phyloP scores from a whole-genome alignment of 1,140 invertebrate species.

The Ceratosolen fusciceps region DNA sequence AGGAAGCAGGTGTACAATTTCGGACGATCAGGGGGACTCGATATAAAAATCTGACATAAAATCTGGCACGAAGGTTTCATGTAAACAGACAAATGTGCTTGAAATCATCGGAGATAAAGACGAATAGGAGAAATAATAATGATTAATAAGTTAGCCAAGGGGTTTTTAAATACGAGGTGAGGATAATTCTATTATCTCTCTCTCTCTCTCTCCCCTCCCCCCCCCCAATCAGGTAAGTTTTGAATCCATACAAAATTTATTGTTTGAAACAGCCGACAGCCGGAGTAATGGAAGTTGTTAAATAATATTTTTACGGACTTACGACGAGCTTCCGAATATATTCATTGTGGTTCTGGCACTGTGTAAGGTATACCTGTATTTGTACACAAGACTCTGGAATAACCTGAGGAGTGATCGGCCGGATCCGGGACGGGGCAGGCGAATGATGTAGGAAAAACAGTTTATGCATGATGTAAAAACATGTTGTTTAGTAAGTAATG shows the following conservation, averaged over 20 bases:
- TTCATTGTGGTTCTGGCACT: neutral
- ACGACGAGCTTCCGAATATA: neutral
- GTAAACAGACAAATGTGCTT: neutral
- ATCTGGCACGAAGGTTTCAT: neutral
- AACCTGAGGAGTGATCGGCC: neutral
- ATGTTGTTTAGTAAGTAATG: neutral
- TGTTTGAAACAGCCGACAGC: too few relatives aligned
- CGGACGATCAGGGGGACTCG: neutral
- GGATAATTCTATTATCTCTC: too few relatives aligned
- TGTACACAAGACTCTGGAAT: neutral
- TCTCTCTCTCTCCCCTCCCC: too few relatives aligned
- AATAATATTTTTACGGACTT: too few relatives aligned
- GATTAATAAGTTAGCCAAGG: too few relatives aligned
- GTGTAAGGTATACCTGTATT: neutral
- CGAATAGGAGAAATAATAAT: too few relatives aligned
- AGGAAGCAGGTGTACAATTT: neutral
- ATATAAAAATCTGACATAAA: too few relatives aligned
- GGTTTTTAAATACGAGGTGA: too few relatives aligned
- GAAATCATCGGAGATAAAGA: too few relatives aligned
- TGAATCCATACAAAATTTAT: too few relatives aligned
- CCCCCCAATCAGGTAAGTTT: too few relatives aligned
- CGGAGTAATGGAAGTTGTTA: too few relatives aligned
- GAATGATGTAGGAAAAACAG: neutral
- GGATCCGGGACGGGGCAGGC: neutral
- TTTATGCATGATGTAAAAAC: neutral